These are phyloP conservation scores for Pollimyrus isidori DNA, from an alignment of 2,113 vertebrate species.

Conservation along the genomic window DNA sequence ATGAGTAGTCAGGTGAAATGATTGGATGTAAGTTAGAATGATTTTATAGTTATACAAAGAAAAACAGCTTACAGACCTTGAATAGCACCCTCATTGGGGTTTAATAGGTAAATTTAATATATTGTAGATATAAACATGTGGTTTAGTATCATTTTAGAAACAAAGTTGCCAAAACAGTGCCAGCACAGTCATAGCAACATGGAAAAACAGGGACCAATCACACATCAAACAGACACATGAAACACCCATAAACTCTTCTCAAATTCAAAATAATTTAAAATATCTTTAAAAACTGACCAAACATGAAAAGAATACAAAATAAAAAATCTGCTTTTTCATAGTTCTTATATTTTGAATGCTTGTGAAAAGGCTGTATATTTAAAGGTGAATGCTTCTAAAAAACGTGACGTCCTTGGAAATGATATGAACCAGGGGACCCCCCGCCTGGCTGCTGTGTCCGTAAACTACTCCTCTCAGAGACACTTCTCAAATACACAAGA, in stretches of 20 bases:
- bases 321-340: not conserved
- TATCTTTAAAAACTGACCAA: not conserved
- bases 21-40: not conserved
- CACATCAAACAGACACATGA: not conserved
- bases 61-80: not conserved
- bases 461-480: not conserved
- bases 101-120: not conserved
- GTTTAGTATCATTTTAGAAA: not conserved
- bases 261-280: not conserved
- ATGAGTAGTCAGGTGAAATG: not conserved
- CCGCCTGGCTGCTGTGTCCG: not conserved
- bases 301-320: not conserved
- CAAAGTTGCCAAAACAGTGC: not conserved
- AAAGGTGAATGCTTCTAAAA: not conserved
- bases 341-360: not conserved
- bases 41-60: not conserved
- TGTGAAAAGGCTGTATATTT: not conserved
- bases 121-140: not conserved
- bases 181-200: not conserved
- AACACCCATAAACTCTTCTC: not conserved
- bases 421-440: not conserved
- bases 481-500: not conserved
- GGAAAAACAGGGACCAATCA: not conserved
- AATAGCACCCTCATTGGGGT: not conserved
- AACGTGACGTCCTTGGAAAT: not conserved